phyloP scores from a whole-genome alignment of 2,888 invertebrate species.

The Perizoma flavofasciatum region DNA sequence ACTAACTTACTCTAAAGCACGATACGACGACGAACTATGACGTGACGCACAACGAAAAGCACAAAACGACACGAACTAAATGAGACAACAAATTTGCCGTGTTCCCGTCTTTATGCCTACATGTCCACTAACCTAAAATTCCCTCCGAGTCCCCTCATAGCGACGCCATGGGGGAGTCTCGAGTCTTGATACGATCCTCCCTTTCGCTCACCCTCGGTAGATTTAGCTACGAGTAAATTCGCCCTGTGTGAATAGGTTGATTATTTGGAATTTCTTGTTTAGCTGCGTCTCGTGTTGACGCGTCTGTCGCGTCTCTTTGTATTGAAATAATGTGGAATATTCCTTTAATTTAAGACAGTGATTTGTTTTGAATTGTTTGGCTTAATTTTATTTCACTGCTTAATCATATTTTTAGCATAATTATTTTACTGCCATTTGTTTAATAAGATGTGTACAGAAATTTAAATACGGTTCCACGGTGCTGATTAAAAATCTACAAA shows the following conservation, averaged over 20 bases:
- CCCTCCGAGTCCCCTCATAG: conserved; percentile 75
- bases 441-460: too few species aligned
- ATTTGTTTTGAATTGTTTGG: conserved; percentile 26
- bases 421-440: too few species aligned
- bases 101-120: conserved; percentile 84
- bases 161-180: conserved; percentile 72
- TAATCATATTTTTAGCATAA: conserved; percentile 13
- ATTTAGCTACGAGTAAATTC: conserved; percentile 77
- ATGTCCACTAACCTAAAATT: conserved; percentile 85
- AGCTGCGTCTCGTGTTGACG: conserved; percentile 50
- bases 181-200: conserved; percentile 79
- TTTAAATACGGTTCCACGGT: too few species aligned
- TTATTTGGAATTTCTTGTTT: conserved; percentile 77
- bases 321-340: conserved; percentile 42
- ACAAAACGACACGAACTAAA: conserved; percentile 83
- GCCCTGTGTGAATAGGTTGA: conserved; percentile 76
- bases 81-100: conserved; percentile 83
- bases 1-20: conserved; percentile 59
- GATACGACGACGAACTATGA: conserved; percentile 78
- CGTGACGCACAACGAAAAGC: conserved; percentile 81
- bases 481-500: conserved; percentile 26
- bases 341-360: conserved; percentile 37
- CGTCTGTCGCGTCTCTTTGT: conserved; percentile 38
- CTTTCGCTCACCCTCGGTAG: conserved; percentile 74
- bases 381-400: conserved; percentile 24